Conservation (phyloP, 1,140 invertebrate genomes). For the Plectus sambesii region DNA sequence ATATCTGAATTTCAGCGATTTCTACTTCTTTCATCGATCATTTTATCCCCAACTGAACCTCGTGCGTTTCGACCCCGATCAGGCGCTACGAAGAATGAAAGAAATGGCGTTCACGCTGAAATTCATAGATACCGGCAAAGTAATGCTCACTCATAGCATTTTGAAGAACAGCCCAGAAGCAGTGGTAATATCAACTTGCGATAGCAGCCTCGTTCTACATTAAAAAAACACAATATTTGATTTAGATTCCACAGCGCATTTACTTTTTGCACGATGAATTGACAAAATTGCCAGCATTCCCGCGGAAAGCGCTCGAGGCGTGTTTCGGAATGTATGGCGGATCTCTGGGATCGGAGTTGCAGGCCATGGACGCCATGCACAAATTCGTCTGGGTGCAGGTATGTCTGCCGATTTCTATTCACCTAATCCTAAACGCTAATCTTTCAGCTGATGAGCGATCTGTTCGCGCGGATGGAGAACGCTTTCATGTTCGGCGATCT, state of each 20-base stretch:
- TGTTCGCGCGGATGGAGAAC: conserved; percentile 98
- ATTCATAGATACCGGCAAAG: conserved; percentile 91
- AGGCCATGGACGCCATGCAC: conserved; percentile 86
- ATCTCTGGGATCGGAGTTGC: conserved; percentile 76
- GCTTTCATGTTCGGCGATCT: conserved; percentile 95
- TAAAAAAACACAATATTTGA: conserved; percentile 7
- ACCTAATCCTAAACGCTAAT: conserved; percentile 3
- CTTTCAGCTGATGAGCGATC: conserved; percentile 69
- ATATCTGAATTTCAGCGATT: conserved; percentile 57
- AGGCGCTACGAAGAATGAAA: conserved; percentile 70
- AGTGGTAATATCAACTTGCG: no score
- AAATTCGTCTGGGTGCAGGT: conserved; percentile 92
- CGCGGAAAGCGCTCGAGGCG: conserved; percentile 87
- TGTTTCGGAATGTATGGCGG: conserved; percentile 87
- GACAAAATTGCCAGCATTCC: conserved; percentile 95
- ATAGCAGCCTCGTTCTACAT: conserved; percentile 13
- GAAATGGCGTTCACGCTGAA: conserved; percentile 82
- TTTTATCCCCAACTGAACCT: conserved; percentile 92
- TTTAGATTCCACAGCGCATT: conserved; percentile 74
- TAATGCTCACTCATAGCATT: conserved; percentile 52
- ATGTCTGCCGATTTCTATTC: conserved; percentile 15
- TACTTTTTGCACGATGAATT: conserved; percentile 98
- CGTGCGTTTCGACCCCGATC: conserved; percentile 80
- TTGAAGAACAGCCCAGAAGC: conserved; percentile 48
- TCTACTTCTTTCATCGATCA: conserved; percentile 96